Evolutionary conservation across 2,113 vertebrate species (phyloP).

Genomic region (Hymenochirus boettgeri): DNA sequence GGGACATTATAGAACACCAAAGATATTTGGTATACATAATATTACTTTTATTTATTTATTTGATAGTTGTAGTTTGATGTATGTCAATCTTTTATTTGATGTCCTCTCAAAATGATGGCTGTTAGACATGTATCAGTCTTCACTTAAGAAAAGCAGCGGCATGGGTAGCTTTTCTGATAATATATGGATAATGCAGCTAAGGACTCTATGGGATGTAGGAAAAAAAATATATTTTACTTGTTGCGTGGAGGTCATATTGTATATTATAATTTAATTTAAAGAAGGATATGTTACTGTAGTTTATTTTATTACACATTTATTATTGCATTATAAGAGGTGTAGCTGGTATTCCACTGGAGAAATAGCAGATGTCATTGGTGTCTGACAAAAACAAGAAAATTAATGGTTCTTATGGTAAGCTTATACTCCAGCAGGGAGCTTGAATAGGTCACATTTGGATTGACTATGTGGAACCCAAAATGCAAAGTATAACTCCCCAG

Average conservation of each 20-base stretch:
- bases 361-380: constrained; percentile 1
- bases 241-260: not conserved
- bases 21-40: no score
- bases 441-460: constrained; percentile 6
- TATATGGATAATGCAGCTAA: not conserved
- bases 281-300: not conserved
- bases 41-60: no score
- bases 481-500: not conserved
- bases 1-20: no score
- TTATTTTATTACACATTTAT: constrained; percentile 2
- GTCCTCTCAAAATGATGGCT: no score
- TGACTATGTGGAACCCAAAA: not conserved
- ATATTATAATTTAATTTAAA: not conserved
- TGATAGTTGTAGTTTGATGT: no score
- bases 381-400: constrained; percentile 13
- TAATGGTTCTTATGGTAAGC: constrained; percentile 3
- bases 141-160: no score
- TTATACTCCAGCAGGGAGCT: constrained; percentile 2
- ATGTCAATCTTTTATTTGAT: no score
- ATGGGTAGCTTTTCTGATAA: not conserved
- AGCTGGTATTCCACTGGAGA: not conserved
- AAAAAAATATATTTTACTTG: not conserved
- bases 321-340: not conserved
- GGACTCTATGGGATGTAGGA: not conserved
- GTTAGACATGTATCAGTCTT: no score